A percentile compares a stretch with the other conserved stretches of the same genome.
phyloP scores from a whole-genome alignment of 92 coral and sea anemone genomes.

The Plumapathes pennacea region DNA sequence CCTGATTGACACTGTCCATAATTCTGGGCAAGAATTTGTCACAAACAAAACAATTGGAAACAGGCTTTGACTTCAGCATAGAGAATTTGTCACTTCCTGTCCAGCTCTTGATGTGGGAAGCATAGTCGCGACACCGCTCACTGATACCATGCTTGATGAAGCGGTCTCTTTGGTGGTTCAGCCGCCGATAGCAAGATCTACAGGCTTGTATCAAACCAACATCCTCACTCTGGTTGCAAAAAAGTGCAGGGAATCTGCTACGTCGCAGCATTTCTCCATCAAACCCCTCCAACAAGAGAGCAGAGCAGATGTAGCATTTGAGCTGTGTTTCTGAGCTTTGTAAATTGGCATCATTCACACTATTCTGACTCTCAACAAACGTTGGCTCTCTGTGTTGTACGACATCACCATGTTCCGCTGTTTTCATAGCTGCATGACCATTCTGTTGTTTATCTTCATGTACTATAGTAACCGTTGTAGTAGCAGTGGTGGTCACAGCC shows the following conservation, averaged over 20 bases:
- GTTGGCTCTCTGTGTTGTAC: no score
- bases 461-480: not conserved
- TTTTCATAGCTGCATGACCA: no score
- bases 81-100: slow-evolving; percentile 40
- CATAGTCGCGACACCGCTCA: slow-evolving; percentile 70
- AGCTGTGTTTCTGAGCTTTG: no score
- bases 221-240: slow-evolving; percentile 42
- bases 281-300: no score
- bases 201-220: slow-evolving; percentile 70
- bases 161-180: slow-evolving; percentile 72
- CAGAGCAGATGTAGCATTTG: slow-evolving; percentile 76
- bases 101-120: slow-evolving; percentile 72
- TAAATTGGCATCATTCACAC: no score
- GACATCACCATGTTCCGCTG: no score
- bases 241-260: slow-evolving; percentile 65
- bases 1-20: slow-evolving; percentile 24
- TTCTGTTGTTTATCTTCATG: not conserved
- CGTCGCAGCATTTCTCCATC: slow-evolving; percentile 61
- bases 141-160: slow-evolving; percentile 63
- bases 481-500: not conserved
- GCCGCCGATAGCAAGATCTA: slow-evolving; percentile 56
- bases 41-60: slow-evolving; percentile 58
- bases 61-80: slow-evolving; percentile 1
- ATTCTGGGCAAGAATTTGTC: slow-evolving; percentile 40
- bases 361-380: no score